phyloP scores from a whole-genome alignment of 2,113 vertebrate genomes.

The Rallus limicola region DNA sequence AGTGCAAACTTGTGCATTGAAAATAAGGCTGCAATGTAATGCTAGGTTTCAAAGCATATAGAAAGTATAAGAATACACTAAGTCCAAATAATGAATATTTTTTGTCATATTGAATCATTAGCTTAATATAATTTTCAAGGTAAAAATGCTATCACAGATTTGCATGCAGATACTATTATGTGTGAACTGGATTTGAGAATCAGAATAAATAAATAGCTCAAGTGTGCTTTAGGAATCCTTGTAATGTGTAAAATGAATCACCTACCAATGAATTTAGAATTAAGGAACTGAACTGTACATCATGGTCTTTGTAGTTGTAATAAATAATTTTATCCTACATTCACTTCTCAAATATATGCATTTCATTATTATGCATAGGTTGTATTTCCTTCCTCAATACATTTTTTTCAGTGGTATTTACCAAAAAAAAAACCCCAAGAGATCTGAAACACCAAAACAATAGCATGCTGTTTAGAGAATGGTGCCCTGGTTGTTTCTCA shows the following conservation, averaged over 20 bases:
- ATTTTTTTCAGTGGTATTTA: background rate
- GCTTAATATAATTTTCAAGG: background rate
- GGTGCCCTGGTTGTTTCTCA: background rate
- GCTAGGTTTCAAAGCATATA: background rate
- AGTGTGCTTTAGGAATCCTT: background rate
- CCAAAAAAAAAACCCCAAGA: fast-evolving
- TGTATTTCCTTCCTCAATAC: background rate
- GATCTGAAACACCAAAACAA: background rate
- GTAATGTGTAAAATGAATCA: background rate
- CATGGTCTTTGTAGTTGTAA: background rate
- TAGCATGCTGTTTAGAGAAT: background rate
- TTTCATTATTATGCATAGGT: background rate
- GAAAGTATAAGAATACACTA: background rate
- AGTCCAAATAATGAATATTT: background rate
- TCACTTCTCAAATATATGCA: background rate
- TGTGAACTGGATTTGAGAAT: background rate
- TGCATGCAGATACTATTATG: background rate
- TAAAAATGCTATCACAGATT: background rate
- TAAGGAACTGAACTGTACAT: background rate
- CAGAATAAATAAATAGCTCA: background rate
- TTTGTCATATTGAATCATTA: background rate
- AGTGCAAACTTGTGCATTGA: background rate
- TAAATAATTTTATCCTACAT: background rate
- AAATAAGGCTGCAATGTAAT: background rate
- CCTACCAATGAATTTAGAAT: background rate